Evolutionary conservation across 2,797 vertebrate species (phyloP).

Genomic region (Arctocebus calabarensis): DNA sequence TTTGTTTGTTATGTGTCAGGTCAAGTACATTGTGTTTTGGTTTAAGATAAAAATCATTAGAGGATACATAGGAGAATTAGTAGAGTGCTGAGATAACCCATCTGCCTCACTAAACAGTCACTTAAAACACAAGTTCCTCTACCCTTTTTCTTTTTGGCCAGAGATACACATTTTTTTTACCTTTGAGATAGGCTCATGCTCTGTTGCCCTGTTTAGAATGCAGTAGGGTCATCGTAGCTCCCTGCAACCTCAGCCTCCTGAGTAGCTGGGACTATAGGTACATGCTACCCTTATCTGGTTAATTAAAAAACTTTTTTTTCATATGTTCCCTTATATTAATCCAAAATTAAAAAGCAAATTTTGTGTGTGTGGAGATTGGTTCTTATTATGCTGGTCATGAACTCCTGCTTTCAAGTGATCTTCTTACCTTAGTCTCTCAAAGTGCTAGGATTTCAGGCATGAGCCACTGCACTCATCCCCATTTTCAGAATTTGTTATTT

Average conservation of each 20-base stretch:
- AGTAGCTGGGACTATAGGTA: not conserved
- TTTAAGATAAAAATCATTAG: slow-evolving; percentile 1
- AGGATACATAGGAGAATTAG: slow-evolving; percentile 11
- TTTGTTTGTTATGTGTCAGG: not conserved
- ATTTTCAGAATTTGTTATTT: slow-evolving; percentile 21
- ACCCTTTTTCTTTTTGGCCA: not conserved
- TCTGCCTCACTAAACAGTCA: not conserved
- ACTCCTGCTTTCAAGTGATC: not conserved
- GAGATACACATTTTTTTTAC: not conserved
- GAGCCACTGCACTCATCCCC: not conserved
- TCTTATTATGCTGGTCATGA: not conserved
- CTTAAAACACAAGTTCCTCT: not conserved
- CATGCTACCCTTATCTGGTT: not conserved
- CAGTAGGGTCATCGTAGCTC: not conserved
- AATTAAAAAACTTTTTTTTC: not conserved
- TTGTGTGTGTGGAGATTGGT: not conserved
- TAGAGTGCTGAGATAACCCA: slow-evolving; percentile 47
- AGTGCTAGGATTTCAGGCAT: not conserved
- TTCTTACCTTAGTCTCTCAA: not conserved
- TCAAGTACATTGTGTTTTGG: slow-evolving; percentile 16
- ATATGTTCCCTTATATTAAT: no score
- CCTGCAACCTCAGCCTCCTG: not conserved
- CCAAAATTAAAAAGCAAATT: no score
- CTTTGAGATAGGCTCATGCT: not conserved
- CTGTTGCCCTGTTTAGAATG: not conserved